Percentiles rank a stretch among this genome's conserved stretches.
These are phyloP conservation scores for Beroe ovata DNA, from an alignment of 37 sponge, comb jelly and placozoan species.

Conservation along the genomic window DNA sequence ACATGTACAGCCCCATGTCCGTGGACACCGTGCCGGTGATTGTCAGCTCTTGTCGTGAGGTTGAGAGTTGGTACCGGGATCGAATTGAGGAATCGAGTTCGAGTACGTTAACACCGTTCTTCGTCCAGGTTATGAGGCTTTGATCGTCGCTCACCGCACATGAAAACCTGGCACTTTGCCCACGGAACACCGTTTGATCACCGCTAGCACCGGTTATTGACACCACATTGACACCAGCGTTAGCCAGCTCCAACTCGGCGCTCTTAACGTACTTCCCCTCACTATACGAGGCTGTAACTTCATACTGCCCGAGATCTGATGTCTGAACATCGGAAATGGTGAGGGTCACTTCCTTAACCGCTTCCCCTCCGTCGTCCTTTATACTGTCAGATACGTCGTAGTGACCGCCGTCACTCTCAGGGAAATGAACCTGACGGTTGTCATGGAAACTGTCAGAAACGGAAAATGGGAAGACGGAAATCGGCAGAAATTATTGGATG, in stretches of 20 bases:
- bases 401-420: conserved; percentile 66
- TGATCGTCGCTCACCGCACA: conserved; percentile 18
- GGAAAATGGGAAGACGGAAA: too few species aligned
- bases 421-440: background rate
- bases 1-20: conserved; percentile 62
- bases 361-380: background rate
- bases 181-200: background rate
- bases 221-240: background rate
- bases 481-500: too few species aligned
- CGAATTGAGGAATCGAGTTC: background rate
- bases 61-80: background rate
- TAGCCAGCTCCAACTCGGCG: background rate
- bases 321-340: conserved; percentile 22
- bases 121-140: conserved; percentile 21
- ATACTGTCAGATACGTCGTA: conserved; percentile 20
- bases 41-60: conserved; percentile 24
- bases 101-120: conserved; percentile 5
- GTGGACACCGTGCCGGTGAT: background rate
- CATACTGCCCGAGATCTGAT: conserved; percentile 23
- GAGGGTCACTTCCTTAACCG: background rate
- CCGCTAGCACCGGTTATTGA: conserved; percentile 26
- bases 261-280: conserved; percentile 10
- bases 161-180: conserved; percentile 4
- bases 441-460: too few species aligned
- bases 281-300: conserved; percentile 49